These are phyloP conservation scores for Diplogasteroides magnus DNA, from an alignment of 1,140 invertebrate species.

Conservation along the genomic window DNA sequence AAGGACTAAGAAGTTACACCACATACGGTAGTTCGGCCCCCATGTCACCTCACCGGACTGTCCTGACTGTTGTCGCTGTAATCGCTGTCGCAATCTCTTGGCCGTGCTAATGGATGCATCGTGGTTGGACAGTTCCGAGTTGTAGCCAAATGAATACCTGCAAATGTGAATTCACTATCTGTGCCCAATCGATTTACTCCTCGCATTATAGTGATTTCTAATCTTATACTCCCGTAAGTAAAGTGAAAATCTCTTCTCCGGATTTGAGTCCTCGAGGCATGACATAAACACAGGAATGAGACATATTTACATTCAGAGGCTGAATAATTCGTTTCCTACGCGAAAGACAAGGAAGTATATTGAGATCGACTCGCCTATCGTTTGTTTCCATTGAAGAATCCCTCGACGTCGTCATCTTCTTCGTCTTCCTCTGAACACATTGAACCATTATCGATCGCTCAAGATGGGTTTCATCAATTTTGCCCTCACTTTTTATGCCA, in stretches of 20 bases:
- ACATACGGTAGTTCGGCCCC: background rate
- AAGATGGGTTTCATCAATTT: too few species aligned
- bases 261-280: too few species aligned
- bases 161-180: conserved; percentile 3
- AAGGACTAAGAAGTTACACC: conserved; percentile 11
- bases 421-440: background rate
- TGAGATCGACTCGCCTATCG: conserved; percentile 30
- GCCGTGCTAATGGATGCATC: conserved; percentile 52
- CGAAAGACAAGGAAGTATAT: background rate
- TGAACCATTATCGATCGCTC: too few species aligned
- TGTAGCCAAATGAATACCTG: conserved; percentile 49
- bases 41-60: conserved; percentile 40
- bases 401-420: conserved; percentile 41
- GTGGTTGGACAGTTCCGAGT: conserved; percentile 51
- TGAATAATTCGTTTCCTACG: too few species aligned
- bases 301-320: too few species aligned
- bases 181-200: background rate
- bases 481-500: too few species aligned
- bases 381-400: conserved; percentile 53
- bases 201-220: background rate
- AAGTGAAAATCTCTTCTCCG: background rate
- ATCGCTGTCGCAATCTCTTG: conserved; percentile 47
- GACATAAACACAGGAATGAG: too few species aligned
- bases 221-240: background rate
- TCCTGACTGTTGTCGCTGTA: conserved; percentile 52